A percentile compares a stretch with the other conserved stretches of the same genome.
Conservation (phyloP, 2,888 invertebrate species). For the Agapostemon virescens region DNA sequence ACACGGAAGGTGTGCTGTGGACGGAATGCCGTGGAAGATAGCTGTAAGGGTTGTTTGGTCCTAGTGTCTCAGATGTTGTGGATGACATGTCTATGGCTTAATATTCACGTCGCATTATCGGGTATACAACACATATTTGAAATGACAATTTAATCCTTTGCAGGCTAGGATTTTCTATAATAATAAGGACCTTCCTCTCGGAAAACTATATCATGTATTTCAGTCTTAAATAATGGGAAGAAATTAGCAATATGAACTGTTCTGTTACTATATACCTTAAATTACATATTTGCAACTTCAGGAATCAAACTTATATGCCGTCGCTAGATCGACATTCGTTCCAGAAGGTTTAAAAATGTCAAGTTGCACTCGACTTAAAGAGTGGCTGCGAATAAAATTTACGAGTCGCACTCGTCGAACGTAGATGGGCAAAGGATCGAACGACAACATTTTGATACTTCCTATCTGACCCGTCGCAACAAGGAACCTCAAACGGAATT, state of each 20-base stretch:
- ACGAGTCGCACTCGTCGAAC: background rate
- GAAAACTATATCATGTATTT: background rate
- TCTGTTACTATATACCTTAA: background rate
- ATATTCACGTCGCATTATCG: too few relatives aligned
- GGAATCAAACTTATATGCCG: background rate
- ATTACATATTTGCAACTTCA: background rate
- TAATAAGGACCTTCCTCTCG: too few relatives aligned
- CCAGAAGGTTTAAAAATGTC: background rate
- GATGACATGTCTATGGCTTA: too few relatives aligned
- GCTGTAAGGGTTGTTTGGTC: too few relatives aligned
- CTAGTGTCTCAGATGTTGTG: too few relatives aligned
- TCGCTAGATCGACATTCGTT: background rate
- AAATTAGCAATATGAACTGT: background rate
- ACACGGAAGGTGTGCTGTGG: too few relatives aligned
- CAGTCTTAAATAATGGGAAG: background rate
- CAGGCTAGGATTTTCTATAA: too few relatives aligned
- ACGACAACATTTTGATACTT: constrained; percentile 3
- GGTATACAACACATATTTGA: too few relatives aligned
- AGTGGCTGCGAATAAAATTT: background rate
- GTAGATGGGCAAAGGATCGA: background rate
- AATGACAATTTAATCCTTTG: too few relatives aligned
- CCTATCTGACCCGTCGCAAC: background rate
- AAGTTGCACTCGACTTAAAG: background rate
- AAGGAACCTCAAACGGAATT: background rate
- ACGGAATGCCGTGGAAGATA: too few relatives aligned